Evolutionary conservation across 2,888 invertebrate genomes (phyloP), one percentile per base, ranked within the genome.

Genomic region (Smittia aterrima): DNA sequence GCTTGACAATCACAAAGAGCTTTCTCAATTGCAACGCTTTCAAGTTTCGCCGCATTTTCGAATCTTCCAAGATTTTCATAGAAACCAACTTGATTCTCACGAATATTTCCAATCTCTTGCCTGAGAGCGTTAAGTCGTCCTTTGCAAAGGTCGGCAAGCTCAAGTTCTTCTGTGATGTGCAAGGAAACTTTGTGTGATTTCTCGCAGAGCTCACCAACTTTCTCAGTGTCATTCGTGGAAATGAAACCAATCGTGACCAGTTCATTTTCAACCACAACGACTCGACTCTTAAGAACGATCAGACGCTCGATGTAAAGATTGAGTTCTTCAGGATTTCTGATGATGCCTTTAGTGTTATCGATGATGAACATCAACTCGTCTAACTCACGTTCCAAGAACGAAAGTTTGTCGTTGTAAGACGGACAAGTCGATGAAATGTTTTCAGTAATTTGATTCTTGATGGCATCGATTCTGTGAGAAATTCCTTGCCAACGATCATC

Each of bases 251-350:
- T 82, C 75, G 90, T 86, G 0, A 92, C 90, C 22, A 93, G 83
- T 80, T 93, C 92, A 79, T 92, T 91, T 79, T 92, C 90, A 76
- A 93, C 92, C 67, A 89, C 86, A 74, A 89, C 89, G n/a, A 92
- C 87, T 13, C 92, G 87, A 1, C 87, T 87, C 41, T 88, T 89
- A 82, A 92, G 86, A 0, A 93, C 90, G 82, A 93, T 92, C 7
- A 93, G 83, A 70, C 92, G 85, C 81, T 94, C 92, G 7, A 93
- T 89, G 79, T 93, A 93, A 4, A 93, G 84, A 77, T 90, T 89
- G 0, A 94, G 84, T 79, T 94, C 93, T 77, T 94, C 93, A 78
- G 92, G 92, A 72, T 89, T 92, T 79, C 91, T 92, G 62, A 94
- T 89, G 0, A 92, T 89, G 1, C 92, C 91, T 79, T 90, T 90